Base-by-base conservation (phyloP, 1,140 invertebrate genomes). In the Cherax quadricarinatus region DNA sequence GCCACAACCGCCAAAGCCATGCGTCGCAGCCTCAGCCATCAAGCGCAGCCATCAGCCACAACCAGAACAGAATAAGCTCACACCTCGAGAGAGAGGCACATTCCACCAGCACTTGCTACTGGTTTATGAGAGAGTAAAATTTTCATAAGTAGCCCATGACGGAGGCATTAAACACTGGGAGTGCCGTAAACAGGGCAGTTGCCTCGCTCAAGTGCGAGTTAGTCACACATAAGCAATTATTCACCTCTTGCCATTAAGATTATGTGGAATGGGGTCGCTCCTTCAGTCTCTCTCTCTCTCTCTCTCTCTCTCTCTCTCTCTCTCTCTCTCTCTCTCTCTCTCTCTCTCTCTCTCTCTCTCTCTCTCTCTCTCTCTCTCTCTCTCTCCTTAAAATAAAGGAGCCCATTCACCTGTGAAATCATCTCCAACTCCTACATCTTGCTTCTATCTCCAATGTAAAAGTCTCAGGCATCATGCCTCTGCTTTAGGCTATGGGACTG, bases 71-170 rank as follows among this genome's bases (percentile, higher is more conserved):
- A 85, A 85, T 70, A 85, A 70, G 24, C 83, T 85, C 83, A 53
- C 83, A 70, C 83, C 83, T 66, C 83, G 60, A 70, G 83, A 85
- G 83, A 85, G 83, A 48, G 83, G 60, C 83, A 85, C 83, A 85
- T 85, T 85, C 60, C 83, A 30, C 83, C 60, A 70, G 30, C 60
- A 85, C 83, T 85, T 85, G 60, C 83, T 3, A 85, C 83, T 85
- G 83, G 60, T 85, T 85, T 85, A 85, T 85, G 83, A 70, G 83
- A 41, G 66, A 85, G 83, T 85, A 85, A 85, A 85, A 85, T 85
- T 70, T 85, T 85, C 83, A 85, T 85, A 85, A 85, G 83, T 85
- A 85, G 83, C 30, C 83, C 83, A 53, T 85, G 83, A 85, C 83
- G 57, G 48, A 60, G 48, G 66, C 83, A 85, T 85, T 85, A 85